A percentile compares a stretch with the other conserved stretches of the same genome.
Evolutionary conservation across 2,888 invertebrate genomes (phyloP).

Genomic region (Agonopterix heracliana): DNA sequence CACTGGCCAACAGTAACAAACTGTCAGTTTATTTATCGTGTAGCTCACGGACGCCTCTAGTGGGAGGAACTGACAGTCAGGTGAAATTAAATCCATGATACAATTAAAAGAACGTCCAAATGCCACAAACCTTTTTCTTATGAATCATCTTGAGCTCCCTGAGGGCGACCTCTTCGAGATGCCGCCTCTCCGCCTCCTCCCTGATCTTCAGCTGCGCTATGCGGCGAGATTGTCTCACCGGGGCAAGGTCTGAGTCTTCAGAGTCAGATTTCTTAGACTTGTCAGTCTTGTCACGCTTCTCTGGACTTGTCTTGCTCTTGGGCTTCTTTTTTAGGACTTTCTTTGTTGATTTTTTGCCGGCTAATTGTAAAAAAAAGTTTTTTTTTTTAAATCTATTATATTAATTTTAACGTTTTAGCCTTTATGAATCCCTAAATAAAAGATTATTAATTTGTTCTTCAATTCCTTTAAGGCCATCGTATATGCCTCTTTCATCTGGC

Average conservation of each 20-base stretch:
- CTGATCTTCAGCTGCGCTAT: conserved; percentile 92
- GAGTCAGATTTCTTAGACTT: conserved; percentile 22
- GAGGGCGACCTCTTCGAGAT: conserved; percentile 84
- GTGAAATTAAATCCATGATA: too few species aligned
- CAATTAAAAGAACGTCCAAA: too few species aligned
- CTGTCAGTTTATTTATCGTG: too few species aligned
- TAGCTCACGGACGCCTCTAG: too few species aligned
- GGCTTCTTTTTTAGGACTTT: conserved; percentile 44
- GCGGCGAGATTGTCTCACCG: conserved; percentile 86
- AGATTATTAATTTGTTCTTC: too few species aligned
- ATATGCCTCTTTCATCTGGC: too few species aligned
- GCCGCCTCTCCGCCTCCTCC: conserved; percentile 87
- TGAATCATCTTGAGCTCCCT: conserved; percentile 80
- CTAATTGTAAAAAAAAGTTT: conserved; percentile 19
- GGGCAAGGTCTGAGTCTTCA: conserved; percentile 56
- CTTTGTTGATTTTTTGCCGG: conserved; percentile 56
- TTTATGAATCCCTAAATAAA: too few species aligned
- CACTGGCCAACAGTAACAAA: too few species aligned
- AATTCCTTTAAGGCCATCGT: too few species aligned
- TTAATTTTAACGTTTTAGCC: too few species aligned
- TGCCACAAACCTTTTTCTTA: conserved; percentile 59
- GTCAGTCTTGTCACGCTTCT: conserved; percentile 22
- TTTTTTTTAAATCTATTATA: too few species aligned
- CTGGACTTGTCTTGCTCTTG: conserved; percentile 23
- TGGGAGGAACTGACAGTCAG: too few species aligned